Conservation (phyloP, 2,113 vertebrate genomes). For the Brevimyrus niger region DNA sequence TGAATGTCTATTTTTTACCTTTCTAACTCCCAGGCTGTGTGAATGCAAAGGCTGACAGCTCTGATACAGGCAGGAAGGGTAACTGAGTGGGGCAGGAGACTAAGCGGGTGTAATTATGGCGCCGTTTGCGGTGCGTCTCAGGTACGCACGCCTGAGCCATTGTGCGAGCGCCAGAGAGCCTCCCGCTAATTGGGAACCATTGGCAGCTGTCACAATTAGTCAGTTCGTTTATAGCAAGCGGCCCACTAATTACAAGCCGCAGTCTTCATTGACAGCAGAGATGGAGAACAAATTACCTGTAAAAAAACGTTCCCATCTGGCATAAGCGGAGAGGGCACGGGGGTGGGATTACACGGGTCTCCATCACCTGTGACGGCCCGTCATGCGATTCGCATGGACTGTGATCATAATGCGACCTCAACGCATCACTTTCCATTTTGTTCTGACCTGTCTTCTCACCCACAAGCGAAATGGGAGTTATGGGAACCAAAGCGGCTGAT, state of each 20-base stretch:
- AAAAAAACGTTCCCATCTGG: constrained; percentile 71
- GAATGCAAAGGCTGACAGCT: not conserved
- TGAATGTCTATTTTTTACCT: not conserved
- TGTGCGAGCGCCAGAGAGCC: not conserved
- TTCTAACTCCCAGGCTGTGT: not conserved
- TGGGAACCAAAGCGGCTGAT: not conserved
- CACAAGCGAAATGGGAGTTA: not conserved
- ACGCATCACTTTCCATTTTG: not conserved
- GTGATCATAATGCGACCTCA: not conserved
- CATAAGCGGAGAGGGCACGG: constrained; percentile 41
- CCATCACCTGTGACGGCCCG: not conserved
- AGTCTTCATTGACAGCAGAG: constrained; percentile 58
- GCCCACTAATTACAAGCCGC: constrained; percentile 61
- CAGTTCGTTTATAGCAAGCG: constrained; percentile 60
- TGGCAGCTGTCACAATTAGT: constrained; percentile 72
- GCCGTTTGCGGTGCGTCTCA: not conserved
- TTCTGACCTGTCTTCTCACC: not conserved
- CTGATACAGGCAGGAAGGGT: not conserved
- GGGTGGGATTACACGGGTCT: not conserved
- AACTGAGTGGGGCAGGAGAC: not conserved
- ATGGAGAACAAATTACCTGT: constrained; percentile 73
- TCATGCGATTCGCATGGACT: not conserved
- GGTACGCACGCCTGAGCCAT: not conserved
- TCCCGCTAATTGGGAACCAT: constrained; percentile 73
- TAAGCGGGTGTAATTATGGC: not conserved